Conservation (phyloP, 2,113 vertebrate genomes). For the Ovis canadensis region DNA sequence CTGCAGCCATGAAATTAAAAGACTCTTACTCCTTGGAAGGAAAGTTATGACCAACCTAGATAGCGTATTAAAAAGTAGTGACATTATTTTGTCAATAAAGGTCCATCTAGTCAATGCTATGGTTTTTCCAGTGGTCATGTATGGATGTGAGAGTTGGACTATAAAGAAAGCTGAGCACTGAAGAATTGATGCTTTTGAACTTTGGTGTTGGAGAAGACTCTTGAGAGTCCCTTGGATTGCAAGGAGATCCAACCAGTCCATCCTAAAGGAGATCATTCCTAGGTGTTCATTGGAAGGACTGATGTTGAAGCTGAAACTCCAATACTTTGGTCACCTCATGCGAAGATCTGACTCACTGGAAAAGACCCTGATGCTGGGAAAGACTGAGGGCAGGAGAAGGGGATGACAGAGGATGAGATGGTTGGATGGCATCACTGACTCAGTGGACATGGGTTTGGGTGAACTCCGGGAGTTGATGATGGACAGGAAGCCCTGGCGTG, state of each 20-base stretch:
- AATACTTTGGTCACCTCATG: not conserved
- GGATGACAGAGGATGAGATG: not conserved
- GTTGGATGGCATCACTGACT: not conserved
- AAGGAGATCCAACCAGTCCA: not conserved
- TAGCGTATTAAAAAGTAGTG: not conserved
- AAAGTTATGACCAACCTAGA: not conserved
- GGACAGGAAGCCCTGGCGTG: not conserved
- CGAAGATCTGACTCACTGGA: not conserved
- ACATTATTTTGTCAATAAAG: not conserved
- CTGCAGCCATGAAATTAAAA: not conserved
- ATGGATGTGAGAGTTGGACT: not conserved
- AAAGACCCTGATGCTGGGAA: not conserved
- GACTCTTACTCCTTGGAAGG: not conserved
- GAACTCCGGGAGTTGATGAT: not conserved
- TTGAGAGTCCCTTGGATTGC: not conserved
- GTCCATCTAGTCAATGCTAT: not conserved
- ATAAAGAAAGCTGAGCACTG: fast-evolving
- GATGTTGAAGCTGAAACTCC: not conserved
- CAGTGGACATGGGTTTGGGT: not conserved
- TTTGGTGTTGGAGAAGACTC: not conserved
- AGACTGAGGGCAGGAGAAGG: not conserved
- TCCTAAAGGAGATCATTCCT: not conserved
- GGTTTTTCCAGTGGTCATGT: not conserved
- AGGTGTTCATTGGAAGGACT: not conserved
- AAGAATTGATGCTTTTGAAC: not conserved